phyloP scores from a whole-genome alignment of 2,797 vertebrate genomes.

The Coendou prehensilis region DNA sequence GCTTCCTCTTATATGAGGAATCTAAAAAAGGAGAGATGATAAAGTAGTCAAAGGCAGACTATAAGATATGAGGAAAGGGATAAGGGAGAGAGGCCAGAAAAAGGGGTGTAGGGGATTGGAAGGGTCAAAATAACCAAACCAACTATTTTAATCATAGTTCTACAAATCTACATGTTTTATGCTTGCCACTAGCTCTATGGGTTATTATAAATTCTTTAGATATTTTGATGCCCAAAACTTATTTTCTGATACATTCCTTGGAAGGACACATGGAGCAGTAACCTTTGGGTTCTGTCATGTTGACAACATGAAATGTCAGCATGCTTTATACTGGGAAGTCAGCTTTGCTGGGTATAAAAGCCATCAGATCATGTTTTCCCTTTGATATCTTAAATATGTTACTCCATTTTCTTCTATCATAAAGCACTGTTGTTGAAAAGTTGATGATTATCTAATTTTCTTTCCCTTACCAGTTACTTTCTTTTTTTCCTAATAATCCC shows the following conservation, averaged over 20 bases:
- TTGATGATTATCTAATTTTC: neutral
- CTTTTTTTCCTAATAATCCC: neutral
- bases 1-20: neutral
- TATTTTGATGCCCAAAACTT: neutral
- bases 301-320: neutral
- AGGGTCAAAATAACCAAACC: neutral
- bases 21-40: neutral
- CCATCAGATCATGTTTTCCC: neutral
- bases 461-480: neutral
- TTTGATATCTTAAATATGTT: neutral
- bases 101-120: neutral
- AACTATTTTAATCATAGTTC: neutral
- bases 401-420: neutral
- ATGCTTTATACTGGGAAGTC: neutral
- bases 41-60: neutral
- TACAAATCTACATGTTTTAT: neutral
- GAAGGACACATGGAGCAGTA: neutral
- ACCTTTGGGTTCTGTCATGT: neutral
- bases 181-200: neutral
- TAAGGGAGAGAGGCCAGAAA: neutral
- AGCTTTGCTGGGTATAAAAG: neutral
- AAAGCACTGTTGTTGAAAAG: conserved; percentile 1
- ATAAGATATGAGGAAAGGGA: neutral
- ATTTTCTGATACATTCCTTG: conserved; percentile 24
- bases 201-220: neutral